Conservation (phyloP, 2,113 vertebrate species). For the Scartelaos histophorus region DNA sequence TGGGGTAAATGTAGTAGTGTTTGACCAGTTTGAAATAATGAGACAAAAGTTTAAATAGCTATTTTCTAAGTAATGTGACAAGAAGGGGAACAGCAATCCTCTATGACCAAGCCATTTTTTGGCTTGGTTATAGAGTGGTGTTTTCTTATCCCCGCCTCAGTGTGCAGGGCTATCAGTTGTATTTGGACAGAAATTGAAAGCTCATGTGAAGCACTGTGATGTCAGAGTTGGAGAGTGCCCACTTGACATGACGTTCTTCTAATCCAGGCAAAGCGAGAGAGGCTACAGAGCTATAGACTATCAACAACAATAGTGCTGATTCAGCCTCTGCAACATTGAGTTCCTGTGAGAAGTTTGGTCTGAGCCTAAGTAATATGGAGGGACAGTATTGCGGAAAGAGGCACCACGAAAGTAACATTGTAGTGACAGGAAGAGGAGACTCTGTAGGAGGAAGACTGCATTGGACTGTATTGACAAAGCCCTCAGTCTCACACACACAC, state of each 20-base stretch:
- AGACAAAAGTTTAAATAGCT: neutral
- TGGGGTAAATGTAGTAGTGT: neutral
- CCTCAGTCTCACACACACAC: conserved; percentile 22
- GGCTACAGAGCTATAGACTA: conserved; percentile 19
- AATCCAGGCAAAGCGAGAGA: conserved; percentile 1
- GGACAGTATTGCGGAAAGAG: conserved; percentile 28
- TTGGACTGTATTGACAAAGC: conserved; percentile 31
- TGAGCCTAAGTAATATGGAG: conserved; percentile 34
- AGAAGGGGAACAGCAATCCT: neutral
- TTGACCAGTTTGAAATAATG: neutral
- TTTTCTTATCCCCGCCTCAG: conserved; percentile 2
- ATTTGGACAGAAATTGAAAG: conserved; percentile 39
- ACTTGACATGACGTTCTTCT: conserved; percentile 51
- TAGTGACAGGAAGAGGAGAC: conserved; percentile 33
- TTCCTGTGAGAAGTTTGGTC: conserved; percentile 56
- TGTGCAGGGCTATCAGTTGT: conserved; percentile 29
- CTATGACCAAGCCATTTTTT: neutral
- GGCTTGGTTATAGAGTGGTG: conserved; percentile 3
- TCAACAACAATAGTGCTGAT: conserved; percentile 61
- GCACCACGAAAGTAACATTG: conserved; percentile 32
- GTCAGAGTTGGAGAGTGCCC: conserved; percentile 48
- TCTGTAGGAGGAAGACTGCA: conserved; percentile 42
- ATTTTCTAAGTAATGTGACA: neutral
- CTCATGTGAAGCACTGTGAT: conserved; percentile 50
- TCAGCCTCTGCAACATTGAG: conserved; percentile 69